A percentile compares a stretch with the other conserved stretches of the same genome.
phyloP scores from a whole-genome alignment of 1,140 invertebrate genomes.

The Drosophila rufa region DNA sequence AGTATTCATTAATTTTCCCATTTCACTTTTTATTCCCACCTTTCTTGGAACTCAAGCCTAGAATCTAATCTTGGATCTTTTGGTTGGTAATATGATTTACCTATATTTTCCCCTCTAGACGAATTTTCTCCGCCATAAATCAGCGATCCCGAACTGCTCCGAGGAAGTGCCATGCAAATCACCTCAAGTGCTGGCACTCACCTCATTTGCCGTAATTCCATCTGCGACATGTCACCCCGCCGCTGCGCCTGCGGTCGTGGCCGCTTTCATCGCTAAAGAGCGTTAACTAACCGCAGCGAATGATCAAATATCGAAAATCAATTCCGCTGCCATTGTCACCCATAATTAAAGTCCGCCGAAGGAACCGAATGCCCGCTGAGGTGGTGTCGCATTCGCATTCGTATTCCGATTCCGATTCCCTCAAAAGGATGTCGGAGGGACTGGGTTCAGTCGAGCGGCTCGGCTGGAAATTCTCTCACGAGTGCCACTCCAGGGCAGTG shows the following conservation, averaged over 20 bases:
- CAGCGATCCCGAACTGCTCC: background rate
- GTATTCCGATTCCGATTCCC: conserved; percentile 11
- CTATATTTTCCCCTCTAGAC: background rate
- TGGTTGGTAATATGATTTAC: background rate
- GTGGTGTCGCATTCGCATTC: conserved; percentile 71
- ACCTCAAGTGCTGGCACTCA: conserved; percentile 63
- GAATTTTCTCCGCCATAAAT: background rate
- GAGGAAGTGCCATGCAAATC: conserved; percentile 25
- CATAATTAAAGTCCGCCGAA: conserved; percentile 76
- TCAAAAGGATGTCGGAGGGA: conserved; percentile 54
- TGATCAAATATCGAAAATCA: conserved; percentile 84
- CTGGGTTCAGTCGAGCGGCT: conserved; percentile 49
- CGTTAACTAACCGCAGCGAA: conserved; percentile 82
- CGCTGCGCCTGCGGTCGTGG: conserved; percentile 41
- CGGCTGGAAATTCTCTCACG: conserved; percentile 75
- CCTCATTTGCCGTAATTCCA: conserved; percentile 64
- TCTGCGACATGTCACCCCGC: conserved; percentile 56
- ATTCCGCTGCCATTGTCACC: conserved; percentile 76
- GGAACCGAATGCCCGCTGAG: conserved; percentile 65
- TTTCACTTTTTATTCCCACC: background rate
- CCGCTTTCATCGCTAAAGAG: conserved; percentile 65
- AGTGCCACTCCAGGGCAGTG: conserved; percentile 74
- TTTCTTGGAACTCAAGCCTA: background rate
- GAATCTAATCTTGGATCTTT: conserved; percentile 2
- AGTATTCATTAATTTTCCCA: background rate